Evolutionary conservation across 2,113 vertebrate genomes (phyloP).

Genomic region (human): GRCh38 chr4:67945001-67945500

Average conservation of each 20-base stretch:
- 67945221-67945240: not conserved
- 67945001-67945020: not conserved
- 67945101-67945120: not conserved
- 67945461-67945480: not conserved
- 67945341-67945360: not conserved
- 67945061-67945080: not conserved
- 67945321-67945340: not conserved
- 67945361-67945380: not conserved
- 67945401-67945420: not conserved
- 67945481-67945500: not conserved
- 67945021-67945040: not conserved
- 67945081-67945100: not conserved
- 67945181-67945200: not conserved
- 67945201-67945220: not conserved
- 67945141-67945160: not conserved
- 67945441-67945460: not conserved
- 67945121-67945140: not conserved
- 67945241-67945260: not conserved
- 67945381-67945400: not conserved
- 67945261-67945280: not conserved
- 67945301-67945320: not conserved
- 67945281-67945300: not conserved
- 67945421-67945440: not conserved
- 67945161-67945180: not conserved
- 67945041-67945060: not conserved